phyloP scores from a whole-genome alignment of 2,888 invertebrate genomes.

The Lasioglossum morio region DNA sequence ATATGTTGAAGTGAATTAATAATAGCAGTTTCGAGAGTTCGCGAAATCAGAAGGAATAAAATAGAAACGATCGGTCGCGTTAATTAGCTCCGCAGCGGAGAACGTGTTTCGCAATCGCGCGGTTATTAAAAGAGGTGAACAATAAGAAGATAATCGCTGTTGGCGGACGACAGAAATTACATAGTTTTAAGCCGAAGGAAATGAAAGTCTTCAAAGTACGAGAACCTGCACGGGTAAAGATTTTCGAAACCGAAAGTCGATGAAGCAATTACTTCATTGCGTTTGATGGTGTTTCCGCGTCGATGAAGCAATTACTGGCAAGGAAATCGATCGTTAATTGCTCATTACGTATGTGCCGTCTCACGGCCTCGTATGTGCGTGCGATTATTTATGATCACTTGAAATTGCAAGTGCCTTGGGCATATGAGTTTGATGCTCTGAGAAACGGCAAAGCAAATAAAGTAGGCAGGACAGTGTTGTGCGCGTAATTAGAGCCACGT shows the following conservation, averaged over 20 bases:
- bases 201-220: slow-evolving; percentile 9
- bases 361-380: slow-evolving; percentile 35
- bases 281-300: slow-evolving; percentile 46
- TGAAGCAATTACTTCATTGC: slow-evolving; percentile 28
- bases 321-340: slow-evolving; percentile 68
- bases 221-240: neutral
- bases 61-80: neutral
- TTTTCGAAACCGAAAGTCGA: slow-evolving; percentile 26
- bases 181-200: neutral
- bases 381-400: slow-evolving; percentile 63
- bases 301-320: slow-evolving; percentile 61
- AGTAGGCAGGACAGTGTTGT: slow-evolving; percentile 53
- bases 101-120: neutral
- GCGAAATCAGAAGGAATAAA: no score
- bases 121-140: neutral
- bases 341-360: slow-evolving; percentile 58
- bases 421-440: slow-evolving; percentile 48
- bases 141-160: neutral
- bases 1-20: no score
- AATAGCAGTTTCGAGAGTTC: no score
- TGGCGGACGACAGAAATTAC: neutral
- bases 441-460: slow-evolving; percentile 60
- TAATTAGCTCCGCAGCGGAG: neutral
- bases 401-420: slow-evolving; percentile 45
- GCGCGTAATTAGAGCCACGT: slow-evolving; percentile 64